A percentile compares a stretch with the other conserved stretches of the same genome.
Conservation (phyloP, 2,888 invertebrate genomes). For the Oligia latruncula region DNA sequence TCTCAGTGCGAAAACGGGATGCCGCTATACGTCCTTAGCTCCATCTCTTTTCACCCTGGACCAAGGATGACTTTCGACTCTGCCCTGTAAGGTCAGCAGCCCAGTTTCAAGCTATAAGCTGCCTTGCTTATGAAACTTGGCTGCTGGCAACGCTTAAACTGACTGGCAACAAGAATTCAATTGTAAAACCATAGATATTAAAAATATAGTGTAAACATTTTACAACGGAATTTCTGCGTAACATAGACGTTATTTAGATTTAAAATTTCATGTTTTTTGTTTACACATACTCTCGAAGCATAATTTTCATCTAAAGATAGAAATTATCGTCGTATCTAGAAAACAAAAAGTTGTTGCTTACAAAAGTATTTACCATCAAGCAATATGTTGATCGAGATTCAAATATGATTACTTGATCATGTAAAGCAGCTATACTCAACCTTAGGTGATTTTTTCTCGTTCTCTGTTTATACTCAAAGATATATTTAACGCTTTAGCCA, state of each 20-base stretch:
- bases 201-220: conserved; percentile 7
- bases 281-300: conserved; percentile 1
- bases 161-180: not conserved
- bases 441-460: not conserved
- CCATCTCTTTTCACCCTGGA: not conserved
- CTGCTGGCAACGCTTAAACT: not conserved
- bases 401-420: conserved; percentile 29
- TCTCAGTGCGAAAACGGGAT: not conserved
- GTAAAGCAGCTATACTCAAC: conserved; percentile 30
- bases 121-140: too few species aligned
- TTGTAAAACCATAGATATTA: not conserved
- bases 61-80: not conserved
- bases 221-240: not conserved
- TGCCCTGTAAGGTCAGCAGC: not conserved
- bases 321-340: not conserved
- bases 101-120: too few species aligned
- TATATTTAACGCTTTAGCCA: not conserved
- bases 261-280: conserved; percentile 8
- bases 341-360: not conserved
- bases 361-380: conserved; percentile 3
- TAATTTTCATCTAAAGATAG: not conserved
- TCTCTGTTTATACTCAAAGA: not conserved
- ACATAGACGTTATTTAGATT: not conserved
- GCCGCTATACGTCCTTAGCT: not conserved
- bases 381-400: conserved; percentile 29